Base-by-base conservation (phyloP, 2,888 invertebrate genomes). In the Heteromurus nitidus region DNA sequence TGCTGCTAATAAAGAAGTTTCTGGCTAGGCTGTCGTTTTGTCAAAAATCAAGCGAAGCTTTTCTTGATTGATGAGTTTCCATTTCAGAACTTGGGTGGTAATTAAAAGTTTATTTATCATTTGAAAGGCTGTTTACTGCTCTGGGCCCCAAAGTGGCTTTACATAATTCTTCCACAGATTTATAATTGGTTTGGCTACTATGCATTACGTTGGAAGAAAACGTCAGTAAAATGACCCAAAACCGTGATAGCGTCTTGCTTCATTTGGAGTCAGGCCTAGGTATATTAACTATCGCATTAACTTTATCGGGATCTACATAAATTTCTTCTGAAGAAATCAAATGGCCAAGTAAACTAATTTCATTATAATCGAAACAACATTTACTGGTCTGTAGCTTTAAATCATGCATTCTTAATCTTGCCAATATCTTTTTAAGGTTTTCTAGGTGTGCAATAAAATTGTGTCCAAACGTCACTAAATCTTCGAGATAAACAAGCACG, bases 271-370 rank as follows among this genome's bases (percentile, higher is more conserved):
- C 13, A 9, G 36, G 36, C 36, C 9, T 7, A 9, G 36, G 36
- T 13, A 36, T 36, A 9, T 36, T 13, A 7, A 9, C 13, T 9
- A 36, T 36, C 36, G 36, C 36, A 9, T 13, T 36, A 9, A 36
- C 36, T 36, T 36, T 36, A 9, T 36, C 36, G 7, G 7, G 9
- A 13, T 36, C 36, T 36, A 36, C 36, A 36, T 36, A 13, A 36
- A 36, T 36, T 9, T 13, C 36, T 7, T 36, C 36, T 36, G 36
- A 36, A 13, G 7, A 7, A 13, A 36, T 18, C 18, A 11, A 7
- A 70, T 88, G 88, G 0, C 89, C 89, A 2, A 89, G 73, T 68
- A 88, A 88, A 53, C 86, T 85, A 1, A 89, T 36, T 85, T 20
- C 47, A 2, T 82, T 68, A n/a, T 80, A 65, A 1, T 85, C 86